phyloP scores from a whole-genome alignment of 30 jellyfish, hydroid and myxozoan species.

The Aurelia aurita complex sp. Pacific region DNA sequence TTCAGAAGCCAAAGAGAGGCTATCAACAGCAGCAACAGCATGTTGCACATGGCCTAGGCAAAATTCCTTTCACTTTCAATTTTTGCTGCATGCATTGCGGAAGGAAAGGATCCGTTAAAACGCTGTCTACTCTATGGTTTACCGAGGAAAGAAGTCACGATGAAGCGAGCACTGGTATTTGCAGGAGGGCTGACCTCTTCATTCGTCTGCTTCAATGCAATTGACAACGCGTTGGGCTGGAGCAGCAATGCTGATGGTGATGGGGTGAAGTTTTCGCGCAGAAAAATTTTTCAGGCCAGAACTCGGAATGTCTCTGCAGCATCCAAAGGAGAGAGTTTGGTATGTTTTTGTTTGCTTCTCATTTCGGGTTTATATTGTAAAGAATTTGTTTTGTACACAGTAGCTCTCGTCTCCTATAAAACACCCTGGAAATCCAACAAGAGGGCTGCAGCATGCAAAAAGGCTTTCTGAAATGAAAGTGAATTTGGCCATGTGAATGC shows the following conservation, averaged over 20 bases:
- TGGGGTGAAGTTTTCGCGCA: not conserved
- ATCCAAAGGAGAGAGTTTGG: no score
- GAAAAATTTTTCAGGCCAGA: no score
- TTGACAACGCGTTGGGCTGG: not conserved
- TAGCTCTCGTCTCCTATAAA: no score
- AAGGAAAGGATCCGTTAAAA: not conserved
- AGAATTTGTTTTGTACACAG: no score
- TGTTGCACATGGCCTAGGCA: not conserved
- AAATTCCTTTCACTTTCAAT: not conserved
- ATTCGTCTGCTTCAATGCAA: slow-evolving; percentile 11
- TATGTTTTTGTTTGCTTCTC: no score
- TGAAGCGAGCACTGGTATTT: slow-evolving; percentile 10
- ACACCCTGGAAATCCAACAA: no score
- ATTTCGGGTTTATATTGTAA: no score
- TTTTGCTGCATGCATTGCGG: not conserved
- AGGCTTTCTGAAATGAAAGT: no score
- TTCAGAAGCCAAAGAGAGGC: slow-evolving; percentile 1
- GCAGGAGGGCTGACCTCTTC: slow-evolving; percentile 40
- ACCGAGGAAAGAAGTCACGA: not conserved
- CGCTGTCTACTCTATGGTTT: not conserved
- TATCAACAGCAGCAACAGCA: not conserved
- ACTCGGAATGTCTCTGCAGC: no score
- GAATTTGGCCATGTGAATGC: no score
- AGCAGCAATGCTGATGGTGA: not conserved
- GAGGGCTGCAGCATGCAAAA: no score